Evolutionary conservation across 1,140 invertebrate species (phyloP), one percentile per base, ranked within the genome.

Genomic region (Campoletis sonorensis): DNA sequence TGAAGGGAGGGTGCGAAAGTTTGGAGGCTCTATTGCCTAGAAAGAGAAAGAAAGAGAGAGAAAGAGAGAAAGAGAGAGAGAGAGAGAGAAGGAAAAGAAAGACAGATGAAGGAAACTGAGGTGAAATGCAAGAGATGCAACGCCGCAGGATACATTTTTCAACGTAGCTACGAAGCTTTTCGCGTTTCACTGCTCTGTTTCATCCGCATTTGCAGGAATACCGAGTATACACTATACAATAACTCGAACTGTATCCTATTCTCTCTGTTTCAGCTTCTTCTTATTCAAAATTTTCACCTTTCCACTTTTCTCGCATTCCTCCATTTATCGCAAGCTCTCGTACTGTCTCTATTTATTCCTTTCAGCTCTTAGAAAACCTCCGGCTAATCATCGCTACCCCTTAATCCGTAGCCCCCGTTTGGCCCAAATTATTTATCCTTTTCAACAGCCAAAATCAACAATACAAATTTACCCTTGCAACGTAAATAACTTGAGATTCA

Each of bases 71-170:
- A n/a, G 61, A 26, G 23, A 23, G 23, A 23, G 23, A 27, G 23
- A 67, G 21, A 26, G 61, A 8, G 15, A 15, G 3, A 15, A 26
- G 23, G 23, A 30, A 26, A 10, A 2, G 27, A 67, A 18, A 13
- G 16, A 67, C 26, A 37, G 40, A 49, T 72, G 70, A 26, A 72
- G 33, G 70, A 72, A 40, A 72, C 37, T 72, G 70, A 72, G 70
- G 40, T 49, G 70, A 70, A 70, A 70, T 70, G 26, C 67, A 18
- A 72, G 70, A 72, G 70, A 72, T 72, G 70, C 70, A 72, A 72
- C 40, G 70, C 70, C 70, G 70, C 70, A 72, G 70, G 72, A 75
- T 75, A 75, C 72, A 75, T 75, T 75, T 75, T 75, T 75, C 72
- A 75, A 51, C 45, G 45, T 27, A 75, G 26, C 72, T 75, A 27